Evolutionary conservation across 2,797 vertebrate species (phyloP), one percentile per base, ranked within the genome.

Genomic region (Lophius americanus): DNA sequence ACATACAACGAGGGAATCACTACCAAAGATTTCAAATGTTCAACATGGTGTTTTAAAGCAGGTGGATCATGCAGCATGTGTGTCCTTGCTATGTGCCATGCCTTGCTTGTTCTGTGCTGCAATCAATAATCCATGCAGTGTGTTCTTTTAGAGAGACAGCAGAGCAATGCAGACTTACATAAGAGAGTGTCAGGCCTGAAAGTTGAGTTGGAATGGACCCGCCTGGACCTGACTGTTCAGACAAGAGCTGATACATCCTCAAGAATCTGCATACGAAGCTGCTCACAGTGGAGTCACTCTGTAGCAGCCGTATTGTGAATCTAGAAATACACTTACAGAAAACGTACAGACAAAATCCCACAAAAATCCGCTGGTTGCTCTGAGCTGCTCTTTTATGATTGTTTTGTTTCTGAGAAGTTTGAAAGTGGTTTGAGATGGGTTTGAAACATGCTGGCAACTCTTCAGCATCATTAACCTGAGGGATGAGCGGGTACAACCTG

Each of bases 101-200:
- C 62, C 54, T 56, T 7, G 53, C 43, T 68, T 14, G 5, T 65
- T 60, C 51, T 42, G 41, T 36, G 60, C 77, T 52, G 36, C 3
- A 79, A 89, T 91, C 80, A 91, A 88, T 91, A 88, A 83, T 89
- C 84, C 73, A 88, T 82, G 78, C 37, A 68, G 33, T 66, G 60
- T 44, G 73, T 58, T 84, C 71, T 58, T 51, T 64, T 75, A 61
- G 54, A 63, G 75, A 70, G 56, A 76, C 73, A 65, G 62, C 61
- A 51, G 64, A 69, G 68, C 73, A 61, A 72, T 55, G 44, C 63
- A 38, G 68, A 66, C 77, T 92, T 90, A 89, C 51, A 60, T 87
- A 89, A 91, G 78, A 73, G 42, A 49, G 68, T 73, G 74, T 79
- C 82, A 75, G 69, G 72, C 83, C 84, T 72, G 63, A 64, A 48